phyloP scores from a whole-genome alignment of 2,113 vertebrate genomes.

The Gadus macrocephalus region DNA sequence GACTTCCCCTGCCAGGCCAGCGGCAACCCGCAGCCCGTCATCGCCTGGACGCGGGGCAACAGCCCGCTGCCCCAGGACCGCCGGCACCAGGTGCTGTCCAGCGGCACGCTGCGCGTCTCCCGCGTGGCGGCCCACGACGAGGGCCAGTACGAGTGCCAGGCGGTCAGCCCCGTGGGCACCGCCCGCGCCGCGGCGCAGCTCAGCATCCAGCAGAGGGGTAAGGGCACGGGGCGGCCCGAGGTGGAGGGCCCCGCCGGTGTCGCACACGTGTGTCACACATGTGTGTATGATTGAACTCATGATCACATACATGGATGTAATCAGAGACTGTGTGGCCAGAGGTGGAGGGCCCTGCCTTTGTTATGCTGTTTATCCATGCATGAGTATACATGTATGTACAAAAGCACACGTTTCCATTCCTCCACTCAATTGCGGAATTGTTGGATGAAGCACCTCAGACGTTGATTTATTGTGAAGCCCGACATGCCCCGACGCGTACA shows the following conservation, averaged over 20 bases:
- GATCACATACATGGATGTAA: no score
- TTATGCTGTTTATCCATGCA: no score
- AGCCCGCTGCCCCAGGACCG: constrained; percentile 86
- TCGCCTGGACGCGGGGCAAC: constrained; percentile 94
- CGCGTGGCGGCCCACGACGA: constrained; percentile 89
- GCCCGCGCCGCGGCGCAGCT: constrained; percentile 78
- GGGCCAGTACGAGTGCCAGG: constrained; percentile 97
- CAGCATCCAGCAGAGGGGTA: constrained; percentile 88
- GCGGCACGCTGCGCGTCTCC: constrained; percentile 85
- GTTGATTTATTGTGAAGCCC: no score
- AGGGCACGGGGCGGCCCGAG: constrained; percentile 4
- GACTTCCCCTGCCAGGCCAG: constrained; percentile 92
- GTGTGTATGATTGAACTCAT: no score
- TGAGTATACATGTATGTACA: no score
- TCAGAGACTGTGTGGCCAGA: not conserved
- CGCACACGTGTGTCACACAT: no score
- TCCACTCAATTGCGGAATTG: no score
- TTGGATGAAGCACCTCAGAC: no score
- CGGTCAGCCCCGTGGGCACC: constrained; percentile 88
- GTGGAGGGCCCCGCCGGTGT: no score
- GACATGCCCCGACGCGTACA: no score
- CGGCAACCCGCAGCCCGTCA: constrained; percentile 88
- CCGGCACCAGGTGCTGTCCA: constrained; percentile 82
- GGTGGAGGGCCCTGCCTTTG: no score
- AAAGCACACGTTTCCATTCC: no score